Conservation (phyloP, 2,888 invertebrate genomes). For the Geotrupes spiniger region DNA sequence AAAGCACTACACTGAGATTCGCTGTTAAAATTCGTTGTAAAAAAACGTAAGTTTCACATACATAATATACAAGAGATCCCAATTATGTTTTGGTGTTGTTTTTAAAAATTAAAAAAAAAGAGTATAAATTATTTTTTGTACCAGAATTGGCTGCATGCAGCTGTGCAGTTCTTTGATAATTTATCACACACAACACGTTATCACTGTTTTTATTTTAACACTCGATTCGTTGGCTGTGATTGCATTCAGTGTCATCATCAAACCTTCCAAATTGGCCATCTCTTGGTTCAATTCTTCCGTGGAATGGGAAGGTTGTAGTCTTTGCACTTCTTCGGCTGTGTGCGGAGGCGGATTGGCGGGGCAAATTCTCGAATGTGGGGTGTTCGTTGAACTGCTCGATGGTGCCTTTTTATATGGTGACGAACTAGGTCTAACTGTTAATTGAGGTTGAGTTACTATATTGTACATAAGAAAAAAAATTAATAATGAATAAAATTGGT, state of each 20-base stretch:
- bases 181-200: constrained; percentile 10
- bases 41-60: constrained; percentile 11
- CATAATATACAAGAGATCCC: constrained; percentile 12
- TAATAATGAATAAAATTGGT: no score
- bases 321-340: constrained; percentile 68
- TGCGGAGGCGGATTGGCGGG: constrained; percentile 55
- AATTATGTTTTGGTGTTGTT: constrained; percentile 9
- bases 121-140: not conserved
- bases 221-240: constrained; percentile 95
- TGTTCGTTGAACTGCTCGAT: constrained; percentile 34
- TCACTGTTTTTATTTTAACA: constrained; percentile 31
- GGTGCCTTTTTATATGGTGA: constrained; percentile 58
- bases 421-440: constrained; percentile 60
- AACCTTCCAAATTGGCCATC: constrained; percentile 95
- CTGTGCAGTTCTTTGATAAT: not conserved
- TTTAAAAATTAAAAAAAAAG: constrained; percentile 6
- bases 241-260: constrained; percentile 96
- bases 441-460: constrained; percentile 37
- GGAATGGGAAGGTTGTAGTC: constrained; percentile 70
- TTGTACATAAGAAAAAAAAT: constrained; percentile 13
- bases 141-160: no score
- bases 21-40: constrained; percentile 4
- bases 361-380: constrained; percentile 48
- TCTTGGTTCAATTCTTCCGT: constrained; percentile 95
- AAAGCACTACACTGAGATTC: constrained; percentile 29